Conservation (phyloP, 2,888 invertebrate species). For the Protonemura montana region DNA sequence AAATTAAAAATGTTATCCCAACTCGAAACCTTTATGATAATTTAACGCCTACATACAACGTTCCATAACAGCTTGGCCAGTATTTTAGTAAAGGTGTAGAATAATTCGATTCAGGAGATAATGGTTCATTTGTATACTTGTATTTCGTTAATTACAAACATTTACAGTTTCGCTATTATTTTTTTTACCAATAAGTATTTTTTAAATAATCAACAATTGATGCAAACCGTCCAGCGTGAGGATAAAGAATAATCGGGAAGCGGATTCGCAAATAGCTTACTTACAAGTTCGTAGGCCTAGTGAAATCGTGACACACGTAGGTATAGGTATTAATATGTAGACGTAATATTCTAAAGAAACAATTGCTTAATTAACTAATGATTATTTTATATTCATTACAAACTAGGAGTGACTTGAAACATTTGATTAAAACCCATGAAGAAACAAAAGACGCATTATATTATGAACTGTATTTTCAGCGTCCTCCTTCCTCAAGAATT, state of each 20-base stretch:
- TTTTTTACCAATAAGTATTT: conserved; percentile 27
- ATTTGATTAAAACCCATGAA: not conserved
- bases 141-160: conserved; percentile 50
- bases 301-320: not conserved
- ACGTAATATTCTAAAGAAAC: conserved; percentile 4
- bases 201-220: not conserved
- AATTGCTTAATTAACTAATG: conserved; percentile 12
- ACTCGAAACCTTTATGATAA: too few species aligned
- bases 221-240: not conserved
- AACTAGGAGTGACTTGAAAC: conserved; percentile 3
- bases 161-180: conserved; percentile 48
- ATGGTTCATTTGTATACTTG: not conserved
- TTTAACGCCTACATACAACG: too few species aligned
- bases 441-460: not conserved
- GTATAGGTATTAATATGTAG: conserved; percentile 25
- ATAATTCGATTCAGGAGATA: not conserved
- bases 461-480: not conserved
- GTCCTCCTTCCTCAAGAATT: not conserved
- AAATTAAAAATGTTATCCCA: too few species aligned
- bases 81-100: too few species aligned
- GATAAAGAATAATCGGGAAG: not conserved
- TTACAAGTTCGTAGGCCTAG: not conserved
- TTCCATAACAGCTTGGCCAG: too few species aligned
- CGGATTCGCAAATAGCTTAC: conserved; percentile 36
- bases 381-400: conserved; percentile 2